phyloP scores from a whole-genome alignment of 2,113 vertebrate genomes.

The Mionectes macconnelli region DNA sequence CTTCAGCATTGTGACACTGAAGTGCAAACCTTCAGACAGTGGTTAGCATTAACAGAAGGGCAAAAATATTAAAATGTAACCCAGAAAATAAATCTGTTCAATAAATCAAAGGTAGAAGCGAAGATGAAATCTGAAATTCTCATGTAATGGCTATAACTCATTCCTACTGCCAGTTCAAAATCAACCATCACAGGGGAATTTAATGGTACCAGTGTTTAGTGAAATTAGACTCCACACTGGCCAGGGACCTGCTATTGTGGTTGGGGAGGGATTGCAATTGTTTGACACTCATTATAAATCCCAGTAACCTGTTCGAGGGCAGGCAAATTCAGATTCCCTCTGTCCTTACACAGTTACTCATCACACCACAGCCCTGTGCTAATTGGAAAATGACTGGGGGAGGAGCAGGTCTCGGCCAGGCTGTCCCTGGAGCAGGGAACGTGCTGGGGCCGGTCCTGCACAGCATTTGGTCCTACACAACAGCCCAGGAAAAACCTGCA shows the following conservation, averaged over 20 bases:
- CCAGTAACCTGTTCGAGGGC: conserved; percentile 4
- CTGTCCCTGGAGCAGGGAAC: not conserved
- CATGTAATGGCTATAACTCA: not conserved
- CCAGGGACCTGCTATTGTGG: conserved; percentile 4
- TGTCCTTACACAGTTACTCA: not conserved
- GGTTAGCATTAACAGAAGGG: not conserved
- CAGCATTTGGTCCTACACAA: not conserved
- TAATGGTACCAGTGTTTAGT: not conserved
- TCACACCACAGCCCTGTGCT: not conserved
- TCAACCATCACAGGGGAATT: not conserved
- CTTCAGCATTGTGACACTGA: not conserved
- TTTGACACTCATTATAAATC: conserved; percentile 31
- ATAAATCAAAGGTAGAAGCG: not conserved
- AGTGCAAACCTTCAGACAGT: not conserved
- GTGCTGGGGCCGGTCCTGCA: not conserved
- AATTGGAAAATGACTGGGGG: conserved; percentile 9
- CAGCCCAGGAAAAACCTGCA: not conserved
- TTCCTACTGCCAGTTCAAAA: not conserved
- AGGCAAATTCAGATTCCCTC: conserved; percentile 12
- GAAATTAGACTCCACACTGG: conserved; percentile 6
- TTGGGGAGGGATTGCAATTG: conserved; percentile 14
- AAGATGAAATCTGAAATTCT: not conserved
- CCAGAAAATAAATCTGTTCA: not conserved
- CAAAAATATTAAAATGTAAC: not conserved
- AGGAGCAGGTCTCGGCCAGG: not conserved